Evolutionary conservation across 2,797 vertebrate genomes (phyloP).

Genomic region (Lacerta agilis): DNA sequence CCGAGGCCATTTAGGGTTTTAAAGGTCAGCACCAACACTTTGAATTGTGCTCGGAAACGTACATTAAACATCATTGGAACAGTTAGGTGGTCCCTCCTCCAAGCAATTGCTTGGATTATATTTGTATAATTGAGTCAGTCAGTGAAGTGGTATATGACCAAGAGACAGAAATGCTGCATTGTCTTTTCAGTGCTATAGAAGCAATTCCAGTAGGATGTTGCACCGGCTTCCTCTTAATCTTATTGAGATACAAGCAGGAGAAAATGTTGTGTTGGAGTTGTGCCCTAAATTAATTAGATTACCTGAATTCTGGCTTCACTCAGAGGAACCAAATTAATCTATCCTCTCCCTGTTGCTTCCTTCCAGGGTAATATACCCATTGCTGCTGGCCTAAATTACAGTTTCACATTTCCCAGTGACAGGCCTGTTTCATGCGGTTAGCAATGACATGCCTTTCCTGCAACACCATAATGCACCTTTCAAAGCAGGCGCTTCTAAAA

Average conservation of each 20-base stretch:
- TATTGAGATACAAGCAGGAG: not conserved
- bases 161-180: not conserved
- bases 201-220: not conserved
- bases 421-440: not conserved
- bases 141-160: not conserved
- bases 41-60: no score
- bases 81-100: no score
- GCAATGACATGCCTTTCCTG: not conserved
- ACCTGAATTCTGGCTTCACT: not conserved
- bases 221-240: not conserved
- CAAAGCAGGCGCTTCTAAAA: conserved; percentile 60
- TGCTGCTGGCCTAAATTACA: not conserved
- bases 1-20: no score
- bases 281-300: not conserved
- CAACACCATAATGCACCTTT: not conserved
- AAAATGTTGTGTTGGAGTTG: not conserved
- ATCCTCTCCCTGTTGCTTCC: not conserved
- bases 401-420: not conserved
- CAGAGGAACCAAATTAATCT: not conserved
- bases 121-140: no score
- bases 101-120: no score
- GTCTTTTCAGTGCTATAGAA: not conserved
- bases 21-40: no score
- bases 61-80: no score
- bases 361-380: not conserved